Base-by-base conservation (phyloP, 2,888 invertebrate genomes). In the Pedicia rivosa region DNA sequence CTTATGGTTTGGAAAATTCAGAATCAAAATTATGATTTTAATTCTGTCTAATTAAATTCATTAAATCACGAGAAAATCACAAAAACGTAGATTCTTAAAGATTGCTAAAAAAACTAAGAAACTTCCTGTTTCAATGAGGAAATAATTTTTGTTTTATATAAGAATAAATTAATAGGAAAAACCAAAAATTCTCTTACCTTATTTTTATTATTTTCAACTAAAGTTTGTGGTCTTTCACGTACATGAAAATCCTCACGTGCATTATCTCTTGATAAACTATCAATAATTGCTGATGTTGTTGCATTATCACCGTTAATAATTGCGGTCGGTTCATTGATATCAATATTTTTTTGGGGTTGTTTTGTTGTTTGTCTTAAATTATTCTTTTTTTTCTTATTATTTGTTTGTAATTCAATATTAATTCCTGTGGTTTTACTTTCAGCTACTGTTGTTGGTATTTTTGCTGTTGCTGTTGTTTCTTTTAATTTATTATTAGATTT, bases 241-340 rank as follows among this genome's bases (percentile, higher is more conserved):
- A 35, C 26, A 46, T 57, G 59, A 47, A 56, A 57, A 48, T 60
- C 60, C 41, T 59, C 57, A 38, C 59, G 56, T 41, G 59, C 53
- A 42, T 55, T 53, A 48, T 55, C 57, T 20, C 32, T 26, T 14
- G 45, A 40, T 35, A 61, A 48, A 45, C 57, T 59, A 47, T 61
- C 59, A 46, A 61, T 59, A 43, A 61, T 52, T 25, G 60, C 57
- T 36, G 60, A 56, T 30, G 60, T 54, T 47, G 58, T 59, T 42
- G 57, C 59, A 48, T 57, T 56, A 3, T 50, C 46, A 51, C 56
- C 57, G 43, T 59, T 58, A 42, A 54, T 52, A 40, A 58, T 49
- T 38, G 53, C 52, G 12, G 41, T 43, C 31, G 41, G 28, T 26
- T 44, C 28, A 14, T 27, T 26, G 10, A 19, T 12, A 19, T 35